phyloP scores from a whole-genome alignment of 2,888 invertebrate species.

The Hedychridium roseum region DNA sequence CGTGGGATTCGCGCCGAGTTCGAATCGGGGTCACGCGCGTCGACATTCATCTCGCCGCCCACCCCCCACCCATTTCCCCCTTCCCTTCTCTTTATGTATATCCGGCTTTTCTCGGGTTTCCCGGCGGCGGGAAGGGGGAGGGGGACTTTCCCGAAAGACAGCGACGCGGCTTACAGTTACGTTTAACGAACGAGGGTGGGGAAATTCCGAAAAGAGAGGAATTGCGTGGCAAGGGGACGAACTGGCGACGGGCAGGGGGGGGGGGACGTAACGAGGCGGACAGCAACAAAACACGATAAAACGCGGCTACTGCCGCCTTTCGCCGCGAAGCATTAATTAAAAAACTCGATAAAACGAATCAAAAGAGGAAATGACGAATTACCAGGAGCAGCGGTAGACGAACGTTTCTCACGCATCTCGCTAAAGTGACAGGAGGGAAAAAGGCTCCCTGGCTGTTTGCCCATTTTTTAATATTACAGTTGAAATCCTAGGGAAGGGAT shows the following conservation, averaged over 20 bases:
- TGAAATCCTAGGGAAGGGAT: too few species aligned
- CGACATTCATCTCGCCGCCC: slow-evolving; percentile 6
- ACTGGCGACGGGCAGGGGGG: slow-evolving; percentile 1
- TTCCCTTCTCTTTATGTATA: slow-evolving; percentile 4
- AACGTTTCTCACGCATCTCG: too few species aligned
- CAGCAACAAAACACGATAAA: slow-evolving; percentile 30
- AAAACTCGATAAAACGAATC: too few species aligned
- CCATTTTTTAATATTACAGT: too few species aligned
- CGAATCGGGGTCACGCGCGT: slow-evolving; percentile 19
- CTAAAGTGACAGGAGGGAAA: too few species aligned
- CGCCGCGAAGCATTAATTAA: too few species aligned
- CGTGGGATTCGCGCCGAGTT: slow-evolving; percentile 12
- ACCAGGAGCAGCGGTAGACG: too few species aligned
- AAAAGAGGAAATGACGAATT: too few species aligned
- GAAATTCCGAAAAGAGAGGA: too few species aligned
- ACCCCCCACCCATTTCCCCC: slow-evolving; percentile 3
- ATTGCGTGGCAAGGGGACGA: not conserved
- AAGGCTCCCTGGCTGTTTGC: too few species aligned
- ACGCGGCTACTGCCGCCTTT: too few species aligned
- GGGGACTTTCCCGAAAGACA: not conserved
- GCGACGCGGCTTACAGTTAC: not conserved
- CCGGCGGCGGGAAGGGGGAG: slow-evolving; percentile 1
- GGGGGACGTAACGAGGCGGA: slow-evolving; percentile 24
- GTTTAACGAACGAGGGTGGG: not conserved
- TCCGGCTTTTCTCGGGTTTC: not conserved